These are phyloP conservation scores for Boulengeromyrus knoepffleri DNA, from an alignment of 2,113 vertebrate genomes.

Conservation along the genomic window DNA sequence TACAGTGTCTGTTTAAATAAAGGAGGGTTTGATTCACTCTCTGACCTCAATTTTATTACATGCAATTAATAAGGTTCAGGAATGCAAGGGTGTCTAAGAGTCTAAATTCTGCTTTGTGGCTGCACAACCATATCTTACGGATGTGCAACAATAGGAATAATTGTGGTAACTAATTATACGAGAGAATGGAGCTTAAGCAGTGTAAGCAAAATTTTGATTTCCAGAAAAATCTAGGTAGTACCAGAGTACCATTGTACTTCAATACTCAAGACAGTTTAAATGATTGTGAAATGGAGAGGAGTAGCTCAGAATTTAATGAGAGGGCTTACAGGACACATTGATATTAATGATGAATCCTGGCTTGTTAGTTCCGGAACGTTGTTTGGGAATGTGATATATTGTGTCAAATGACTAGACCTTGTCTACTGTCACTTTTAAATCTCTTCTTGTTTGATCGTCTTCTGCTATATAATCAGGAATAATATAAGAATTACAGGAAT, in stretches of 20 bases:
- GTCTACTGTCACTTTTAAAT: neutral
- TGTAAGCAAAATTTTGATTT: neutral
- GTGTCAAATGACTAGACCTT: neutral
- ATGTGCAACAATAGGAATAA: neutral
- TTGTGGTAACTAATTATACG: neutral
- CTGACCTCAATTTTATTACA: neutral
- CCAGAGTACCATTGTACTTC: neutral
- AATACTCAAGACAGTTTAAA: neutral
- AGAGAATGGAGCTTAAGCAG: neutral
- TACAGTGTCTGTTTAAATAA: neutral
- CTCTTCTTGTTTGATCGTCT: constrained; percentile 5
- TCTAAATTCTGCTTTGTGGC: neutral
- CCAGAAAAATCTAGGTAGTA: neutral
- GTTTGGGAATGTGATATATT: neutral
- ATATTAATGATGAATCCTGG: neutral
- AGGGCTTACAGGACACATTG: neutral
- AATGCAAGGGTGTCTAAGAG: neutral
- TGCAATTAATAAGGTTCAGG: neutral
- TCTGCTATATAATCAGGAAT: neutral
- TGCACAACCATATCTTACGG: neutral
- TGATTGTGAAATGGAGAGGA: neutral
- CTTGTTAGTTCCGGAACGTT: neutral
- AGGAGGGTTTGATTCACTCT: neutral
- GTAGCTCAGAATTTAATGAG: constrained; percentile 10
- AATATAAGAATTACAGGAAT: neutral